A percentile compares a stretch with the other conserved stretches of the same genome.
Evolutionary conservation across 2,888 invertebrate species (phyloP).

Genomic region (Axea sp.): DNA sequence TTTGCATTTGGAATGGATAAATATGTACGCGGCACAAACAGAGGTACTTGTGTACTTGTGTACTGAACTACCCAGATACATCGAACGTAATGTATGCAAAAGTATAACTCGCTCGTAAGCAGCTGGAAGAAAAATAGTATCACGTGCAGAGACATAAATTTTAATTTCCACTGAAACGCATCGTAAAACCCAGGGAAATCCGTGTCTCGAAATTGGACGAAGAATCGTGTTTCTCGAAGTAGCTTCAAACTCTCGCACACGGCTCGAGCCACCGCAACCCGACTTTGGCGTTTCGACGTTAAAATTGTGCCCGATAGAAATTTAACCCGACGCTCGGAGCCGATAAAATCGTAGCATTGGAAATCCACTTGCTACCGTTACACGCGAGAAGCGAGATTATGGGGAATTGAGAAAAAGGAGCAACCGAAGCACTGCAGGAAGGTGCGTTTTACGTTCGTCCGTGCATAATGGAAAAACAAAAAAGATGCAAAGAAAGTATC

Average conservation of each 20-base stretch:
- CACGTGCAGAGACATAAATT: too few species aligned
- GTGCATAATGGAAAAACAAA: slow-evolving; percentile 36
- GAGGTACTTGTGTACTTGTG: slow-evolving; percentile 10
- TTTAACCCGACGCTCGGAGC: not conserved
- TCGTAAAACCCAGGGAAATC: too few species aligned
- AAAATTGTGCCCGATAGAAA: too few species aligned
- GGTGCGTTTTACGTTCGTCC: slow-evolving; percentile 18
- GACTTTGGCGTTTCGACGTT: too few species aligned
- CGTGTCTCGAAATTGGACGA: too few species aligned
- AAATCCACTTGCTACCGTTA: slow-evolving; percentile 36
- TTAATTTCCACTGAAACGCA: too few species aligned
- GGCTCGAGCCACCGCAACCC: too few species aligned
- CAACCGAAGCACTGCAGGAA: slow-evolving; percentile 28
- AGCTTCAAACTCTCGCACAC: too few species aligned
- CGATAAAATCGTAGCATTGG: slow-evolving; percentile 23
- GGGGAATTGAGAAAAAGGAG: slow-evolving; percentile 20
- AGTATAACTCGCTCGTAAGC: too few species aligned
- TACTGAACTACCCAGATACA: not conserved
- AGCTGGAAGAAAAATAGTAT: too few species aligned
- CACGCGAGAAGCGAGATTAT: slow-evolving; percentile 22
- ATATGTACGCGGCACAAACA: slow-evolving; percentile 5
- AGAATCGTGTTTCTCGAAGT: too few species aligned
- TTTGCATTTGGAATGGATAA: slow-evolving; percentile 30
- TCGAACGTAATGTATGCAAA: too few species aligned
- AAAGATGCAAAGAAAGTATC: slow-evolving; percentile 24